Percentiles rank a stretch among this genome's conserved stretches.
Conservation (phyloP, 2,113 vertebrate genomes). For the Rhombomys opimus region DNA sequence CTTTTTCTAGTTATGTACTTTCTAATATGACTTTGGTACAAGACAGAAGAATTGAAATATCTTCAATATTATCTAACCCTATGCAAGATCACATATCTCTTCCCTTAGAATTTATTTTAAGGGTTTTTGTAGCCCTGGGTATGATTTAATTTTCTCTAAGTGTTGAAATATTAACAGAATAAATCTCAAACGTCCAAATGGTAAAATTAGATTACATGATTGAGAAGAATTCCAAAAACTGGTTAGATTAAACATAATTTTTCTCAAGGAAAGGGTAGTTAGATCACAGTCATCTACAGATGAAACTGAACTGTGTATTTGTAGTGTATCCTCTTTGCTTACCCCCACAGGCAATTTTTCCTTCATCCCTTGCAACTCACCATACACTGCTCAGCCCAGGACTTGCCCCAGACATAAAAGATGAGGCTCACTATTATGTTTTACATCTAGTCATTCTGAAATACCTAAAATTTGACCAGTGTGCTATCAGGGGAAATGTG, state of each 20-base stretch:
- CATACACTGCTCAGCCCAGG: neutral
- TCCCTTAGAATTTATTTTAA: constrained; percentile 49
- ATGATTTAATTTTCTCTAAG: constrained; percentile 49
- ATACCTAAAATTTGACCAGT: neutral
- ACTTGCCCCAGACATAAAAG: neutral
- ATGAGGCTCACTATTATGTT: neutral
- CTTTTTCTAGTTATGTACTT: neutral
- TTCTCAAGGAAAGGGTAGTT: neutral
- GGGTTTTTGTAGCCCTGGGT: neutral
- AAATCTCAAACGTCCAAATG: constrained; percentile 32
- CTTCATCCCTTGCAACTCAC: neutral
- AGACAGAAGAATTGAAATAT: neutral
- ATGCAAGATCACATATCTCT: neutral
- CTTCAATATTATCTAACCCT: neutral
- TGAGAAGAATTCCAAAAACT: constrained; percentile 45
- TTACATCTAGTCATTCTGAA: neutral
- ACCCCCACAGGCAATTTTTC: neutral
- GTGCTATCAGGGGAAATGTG: neutral
- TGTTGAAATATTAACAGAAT: constrained; percentile 45
- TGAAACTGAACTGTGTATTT: neutral
- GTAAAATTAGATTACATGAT: constrained; percentile 39
- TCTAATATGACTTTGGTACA: neutral
- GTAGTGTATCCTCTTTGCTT: neutral
- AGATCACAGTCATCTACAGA: neutral
- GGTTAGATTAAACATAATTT: constrained; percentile 41